Percentiles rank a stretch among this genome's conserved stretches.
Conservation (phyloP, 2,113 vertebrate species). For the Calonectris borealis region DNA sequence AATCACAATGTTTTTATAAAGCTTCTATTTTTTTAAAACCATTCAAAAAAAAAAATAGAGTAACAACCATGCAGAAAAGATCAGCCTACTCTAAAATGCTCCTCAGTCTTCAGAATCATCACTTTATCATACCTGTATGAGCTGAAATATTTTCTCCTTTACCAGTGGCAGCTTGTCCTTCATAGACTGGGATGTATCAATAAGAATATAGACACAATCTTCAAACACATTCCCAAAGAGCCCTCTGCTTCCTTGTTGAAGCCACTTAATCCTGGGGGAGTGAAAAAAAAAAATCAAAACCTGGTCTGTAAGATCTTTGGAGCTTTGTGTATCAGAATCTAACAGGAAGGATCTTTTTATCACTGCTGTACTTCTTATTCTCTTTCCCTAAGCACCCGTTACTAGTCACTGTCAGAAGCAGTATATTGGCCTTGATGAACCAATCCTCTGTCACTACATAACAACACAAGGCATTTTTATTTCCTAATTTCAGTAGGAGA, state of each 20-base stretch:
- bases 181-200: conserved; percentile 85
- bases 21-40: background rate
- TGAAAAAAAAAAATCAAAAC: background rate
- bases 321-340: background rate
- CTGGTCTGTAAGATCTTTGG: background rate
- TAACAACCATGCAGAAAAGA: background rate
- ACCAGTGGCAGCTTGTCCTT: conserved; percentile 75
- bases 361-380: background rate
- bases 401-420: background rate
- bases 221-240: conserved; percentile 78
- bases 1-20: background rate
- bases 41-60: background rate
- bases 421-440: background rate
- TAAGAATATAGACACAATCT: conserved; percentile 75
- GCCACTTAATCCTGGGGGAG: conserved; percentile 73
- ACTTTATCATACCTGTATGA: conserved; percentile 72
- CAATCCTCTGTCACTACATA: background rate
- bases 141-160: conserved; percentile 77
- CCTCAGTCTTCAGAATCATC: background rate
- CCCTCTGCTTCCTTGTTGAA: conserved; percentile 74
- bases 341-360: background rate
- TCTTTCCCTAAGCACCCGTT: background rate
- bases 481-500: background rate
- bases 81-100: background rate
- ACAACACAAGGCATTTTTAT: background rate